Base-by-base conservation (phyloP, 1,140 invertebrate species). In the Macrostomum lignano region DNA sequence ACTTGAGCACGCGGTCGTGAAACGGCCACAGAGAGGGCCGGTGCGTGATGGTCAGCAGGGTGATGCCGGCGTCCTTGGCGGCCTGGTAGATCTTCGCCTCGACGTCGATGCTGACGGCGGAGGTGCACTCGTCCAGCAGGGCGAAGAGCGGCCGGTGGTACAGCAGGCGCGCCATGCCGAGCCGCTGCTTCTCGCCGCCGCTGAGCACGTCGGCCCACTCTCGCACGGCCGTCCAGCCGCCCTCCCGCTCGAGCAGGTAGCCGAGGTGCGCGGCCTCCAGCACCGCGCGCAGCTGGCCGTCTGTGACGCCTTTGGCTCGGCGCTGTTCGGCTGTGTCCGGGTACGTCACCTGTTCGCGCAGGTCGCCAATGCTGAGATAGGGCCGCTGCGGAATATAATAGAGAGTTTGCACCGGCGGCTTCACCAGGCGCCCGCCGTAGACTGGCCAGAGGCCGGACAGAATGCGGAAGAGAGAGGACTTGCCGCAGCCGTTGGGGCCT, bases 41-140 rank as follows among this genome's bases (percentile, higher is more conserved):
- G 57, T 93, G 84, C 0, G 81, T 86, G 38, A 93, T 88, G 1
- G 82, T 93, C 7, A 94, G 54, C 7, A 94, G 55, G 0, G 78
- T 84, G 39, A 93, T 91, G 17, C 76, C 78, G 46, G 67, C 64
- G 45, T 71, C 68, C 50, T 82, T 82, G 2, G 74, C 74, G 25
- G 69, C 66, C 53, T 88, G 71, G 40, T 58, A 58, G 13, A 58
- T 56, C 25, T 51, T 54, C 34, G 51, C 50, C 35, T 57, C 54
- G 6, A 55, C 54, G 42, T 55, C 54, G 31, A 57, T 55, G 25
- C 52, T 55, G 10, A 57, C 51, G 31, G 54, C 54, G 46, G 51
- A 55, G 7, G 54, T 57, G 35, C 54, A 57, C 31, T 57, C 54
- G 42, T 57, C 54, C 13, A 57, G 36, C 20, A 57, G 37, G 7